Percentiles rank a stretch among this genome's conserved stretches.
Conservation (phyloP, 2,888 invertebrate species). For the Philhelius pedissequus region DNA sequence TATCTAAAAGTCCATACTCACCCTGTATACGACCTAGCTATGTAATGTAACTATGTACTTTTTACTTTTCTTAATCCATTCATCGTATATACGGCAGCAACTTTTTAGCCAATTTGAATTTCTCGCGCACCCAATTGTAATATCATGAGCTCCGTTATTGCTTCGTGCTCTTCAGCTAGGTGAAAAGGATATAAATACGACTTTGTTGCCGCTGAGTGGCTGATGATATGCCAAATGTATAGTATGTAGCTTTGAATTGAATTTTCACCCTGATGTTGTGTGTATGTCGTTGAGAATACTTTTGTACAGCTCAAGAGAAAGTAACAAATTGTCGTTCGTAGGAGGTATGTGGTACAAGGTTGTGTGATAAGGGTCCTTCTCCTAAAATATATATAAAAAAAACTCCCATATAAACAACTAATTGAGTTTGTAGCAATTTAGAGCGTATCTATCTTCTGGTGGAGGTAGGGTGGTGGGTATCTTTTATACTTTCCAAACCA, state of each 20-base stretch:
- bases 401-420: slow-evolving; percentile 31
- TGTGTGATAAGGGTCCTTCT: not conserved
- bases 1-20: too few species aligned
- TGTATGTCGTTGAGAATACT: too few species aligned
- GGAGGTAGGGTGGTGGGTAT: not conserved
- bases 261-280: not conserved
- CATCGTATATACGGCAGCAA: slow-evolving; percentile 33
- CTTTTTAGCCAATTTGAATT: slow-evolving; percentile 52
- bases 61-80: slow-evolving; percentile 27
- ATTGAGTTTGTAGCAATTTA: slow-evolving; percentile 46
- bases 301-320: not conserved
- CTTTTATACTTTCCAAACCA: not conserved
- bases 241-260: not conserved
- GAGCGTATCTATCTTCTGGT: too few species aligned
- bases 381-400: too few species aligned
- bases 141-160: slow-evolving; percentile 2
- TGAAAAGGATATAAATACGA: slow-evolving; percentile 42
- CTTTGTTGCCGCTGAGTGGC: slow-evolving; percentile 41
- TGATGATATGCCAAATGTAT: slow-evolving; percentile 16
- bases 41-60: too few species aligned
- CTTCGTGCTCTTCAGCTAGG: not conserved
- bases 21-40: not conserved
- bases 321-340: not conserved
- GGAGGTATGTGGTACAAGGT: not conserved
- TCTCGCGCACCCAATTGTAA: slow-evolving; percentile 34